These are phyloP conservation scores for Meghimatium bilineatum DNA, from an alignment of 2,888 invertebrate species.

Conservation along the genomic window DNA sequence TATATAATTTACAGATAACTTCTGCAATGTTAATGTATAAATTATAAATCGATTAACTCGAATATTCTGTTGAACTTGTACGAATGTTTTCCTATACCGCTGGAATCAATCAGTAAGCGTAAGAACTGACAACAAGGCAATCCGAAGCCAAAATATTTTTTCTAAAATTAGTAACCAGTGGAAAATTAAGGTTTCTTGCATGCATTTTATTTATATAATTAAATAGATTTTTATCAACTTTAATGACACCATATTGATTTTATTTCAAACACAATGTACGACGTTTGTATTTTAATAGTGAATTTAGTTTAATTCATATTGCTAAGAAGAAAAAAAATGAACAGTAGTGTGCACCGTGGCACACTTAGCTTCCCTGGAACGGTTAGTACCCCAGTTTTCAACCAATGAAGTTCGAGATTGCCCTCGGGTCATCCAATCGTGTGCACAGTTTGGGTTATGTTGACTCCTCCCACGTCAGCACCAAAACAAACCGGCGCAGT, in stretches of 20 bases:
- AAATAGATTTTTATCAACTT: neutral
- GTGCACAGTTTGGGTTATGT: slow-evolving; percentile 63
- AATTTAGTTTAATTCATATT: no score
- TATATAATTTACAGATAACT: no score
- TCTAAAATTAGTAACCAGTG: neutral
- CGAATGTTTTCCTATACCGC: neutral
- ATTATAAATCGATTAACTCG: no score
- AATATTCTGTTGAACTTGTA: no score
- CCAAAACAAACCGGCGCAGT: slow-evolving; percentile 76
- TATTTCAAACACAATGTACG: neutral
- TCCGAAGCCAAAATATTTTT: neutral
- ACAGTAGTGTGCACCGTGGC: slow-evolving; percentile 26
- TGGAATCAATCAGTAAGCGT: neutral
- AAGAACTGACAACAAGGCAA: neutral
- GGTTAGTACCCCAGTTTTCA: slow-evolving; percentile 50
- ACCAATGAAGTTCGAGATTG: slow-evolving; percentile 59
- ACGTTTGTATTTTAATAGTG: slow-evolving; percentile 17
- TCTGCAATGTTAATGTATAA: no score
- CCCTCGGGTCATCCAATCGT: slow-evolving; percentile 21
- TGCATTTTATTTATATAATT: neutral
- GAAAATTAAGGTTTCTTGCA: neutral
- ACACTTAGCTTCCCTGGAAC: slow-evolving; percentile 23
- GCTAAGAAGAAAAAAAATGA: no score
- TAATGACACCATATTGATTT: neutral
- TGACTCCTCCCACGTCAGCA: slow-evolving; percentile 71